phyloP scores from a whole-genome alignment of 1,140 invertebrate species.

The Pachyrhynchus sulphureomaculatus region DNA sequence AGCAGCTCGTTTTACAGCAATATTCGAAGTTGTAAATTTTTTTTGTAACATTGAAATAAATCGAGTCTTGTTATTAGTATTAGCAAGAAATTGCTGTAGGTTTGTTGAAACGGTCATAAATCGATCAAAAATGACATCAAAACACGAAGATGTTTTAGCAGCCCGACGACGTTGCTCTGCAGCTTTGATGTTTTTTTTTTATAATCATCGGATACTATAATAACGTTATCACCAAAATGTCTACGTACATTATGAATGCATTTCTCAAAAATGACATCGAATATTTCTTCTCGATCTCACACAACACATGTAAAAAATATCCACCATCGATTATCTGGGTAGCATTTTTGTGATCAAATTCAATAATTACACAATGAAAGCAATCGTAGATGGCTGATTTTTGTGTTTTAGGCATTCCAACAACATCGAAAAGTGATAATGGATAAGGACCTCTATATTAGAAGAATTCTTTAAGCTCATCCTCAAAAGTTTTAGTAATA shows the following conservation, averaged over 20 bases:
- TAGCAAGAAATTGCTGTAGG: neutral
- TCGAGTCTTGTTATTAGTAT: no score
- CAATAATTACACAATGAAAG: conserved; percentile 40
- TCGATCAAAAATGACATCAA: conserved; percentile 39
- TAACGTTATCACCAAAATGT: conserved; percentile 43
- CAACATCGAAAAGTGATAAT: conserved; percentile 43
- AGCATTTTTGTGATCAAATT: conserved; percentile 29
- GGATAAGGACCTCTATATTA: conserved; percentile 40
- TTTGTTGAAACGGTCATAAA: no score
- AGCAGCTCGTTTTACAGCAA: no score
- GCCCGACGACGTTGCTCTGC: neutral
- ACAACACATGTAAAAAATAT: conserved; percentile 43
- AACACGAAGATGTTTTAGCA: conserved; percentile 41
- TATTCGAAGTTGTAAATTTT: no score
- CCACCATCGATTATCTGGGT: conserved; percentile 43
- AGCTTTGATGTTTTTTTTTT: no score
- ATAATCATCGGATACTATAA: no score
- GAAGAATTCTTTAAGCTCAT: no score
- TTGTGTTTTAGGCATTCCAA: conserved; percentile 48
- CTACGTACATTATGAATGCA: conserved; percentile 31
- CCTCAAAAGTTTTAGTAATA: no score
- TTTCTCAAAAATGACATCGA: conserved; percentile 42
- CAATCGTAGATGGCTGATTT: conserved; percentile 48
- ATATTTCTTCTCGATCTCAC: conserved; percentile 45
- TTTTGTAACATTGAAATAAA: no score